A percentile compares a stretch with the other conserved stretches of the same genome.
Evolutionary conservation across 2,888 invertebrate species (phyloP).

Genomic region (Drosophila pseudotalamancana): DNA sequence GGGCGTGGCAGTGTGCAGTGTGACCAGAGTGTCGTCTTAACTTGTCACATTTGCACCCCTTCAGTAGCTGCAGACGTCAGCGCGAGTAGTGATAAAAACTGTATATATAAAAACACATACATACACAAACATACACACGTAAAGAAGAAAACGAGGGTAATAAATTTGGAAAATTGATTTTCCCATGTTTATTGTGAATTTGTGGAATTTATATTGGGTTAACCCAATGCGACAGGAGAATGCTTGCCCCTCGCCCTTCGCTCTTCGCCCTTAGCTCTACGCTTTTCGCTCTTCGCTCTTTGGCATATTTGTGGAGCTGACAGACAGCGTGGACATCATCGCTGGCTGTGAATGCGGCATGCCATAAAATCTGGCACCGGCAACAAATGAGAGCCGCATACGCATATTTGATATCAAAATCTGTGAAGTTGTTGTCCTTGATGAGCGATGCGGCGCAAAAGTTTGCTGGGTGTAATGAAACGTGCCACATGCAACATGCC

Average conservation of each 20-base stretch:
- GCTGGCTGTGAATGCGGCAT: slow-evolving; percentile 27
- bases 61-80: slow-evolving; percentile 42
- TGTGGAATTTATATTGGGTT: slow-evolving; percentile 78
- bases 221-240: slow-evolving; percentile 58
- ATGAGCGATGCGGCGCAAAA: slow-evolving; percentile 63
- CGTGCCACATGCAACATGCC: background rate
- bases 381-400: slow-evolving; percentile 11
- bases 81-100: slow-evolving; percentile 50
- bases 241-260: background rate
- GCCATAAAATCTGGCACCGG: slow-evolving; percentile 27
- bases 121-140: background rate
- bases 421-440: slow-evolving; percentile 31
- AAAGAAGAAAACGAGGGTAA: slow-evolving; percentile 47
- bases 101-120: slow-evolving; percentile 12
- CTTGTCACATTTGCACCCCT: slow-evolving; percentile 77
- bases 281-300: too few relatives aligned
- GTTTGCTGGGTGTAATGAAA: slow-evolving; percentile 47
- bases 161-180: slow-evolving; percentile 79
- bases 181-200: slow-evolving; percentile 75
- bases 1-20: slow-evolving; percentile 57
- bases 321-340: slow-evolving; percentile 21
- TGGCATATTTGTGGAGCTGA: slow-evolving; percentile 15
- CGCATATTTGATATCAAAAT: slow-evolving; percentile 6
- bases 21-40: slow-evolving; percentile 73
- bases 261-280: background rate